Evolutionary conservation across 2,113 vertebrate species (phyloP).

Genomic region (human): GRCh38 chr1:200516001-200516500

Average conservation of each 20-base stretch:
- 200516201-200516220: not conserved
- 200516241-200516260: accelerated
- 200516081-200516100: not conserved
- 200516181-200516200: not conserved
- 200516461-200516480: too few relatives aligned
- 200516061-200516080: accelerated
- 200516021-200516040: not conserved
- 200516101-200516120: not conserved
- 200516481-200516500: too few relatives aligned
- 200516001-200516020: not conserved
- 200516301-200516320: not conserved
- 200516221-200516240: not conserved
- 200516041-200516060: not conserved
- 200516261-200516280: not conserved
- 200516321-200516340: too few relatives aligned
- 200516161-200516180: not conserved
- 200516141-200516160: not conserved
- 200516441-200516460: too few relatives aligned
- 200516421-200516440: too few relatives aligned
- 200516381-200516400: too few relatives aligned
- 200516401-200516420: too few relatives aligned
- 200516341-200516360: too few relatives aligned
- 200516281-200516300: not conserved
- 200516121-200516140: not conserved
- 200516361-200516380: too few relatives aligned